Base-by-base conservation (phyloP, 2,888 invertebrate species). In the Cantharis nigra region DNA sequence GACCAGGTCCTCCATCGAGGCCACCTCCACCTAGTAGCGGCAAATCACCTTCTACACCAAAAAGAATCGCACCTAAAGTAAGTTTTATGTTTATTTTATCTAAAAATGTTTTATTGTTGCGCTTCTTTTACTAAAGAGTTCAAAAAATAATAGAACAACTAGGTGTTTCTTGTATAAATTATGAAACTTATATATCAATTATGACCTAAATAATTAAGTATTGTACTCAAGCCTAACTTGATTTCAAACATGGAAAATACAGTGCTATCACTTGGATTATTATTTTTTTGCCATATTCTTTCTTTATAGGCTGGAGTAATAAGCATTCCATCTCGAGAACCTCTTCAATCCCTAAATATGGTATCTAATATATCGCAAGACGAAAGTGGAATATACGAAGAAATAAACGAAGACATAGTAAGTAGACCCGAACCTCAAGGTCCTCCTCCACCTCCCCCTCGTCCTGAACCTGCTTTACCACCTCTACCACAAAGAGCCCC, bases 371-470 rank as follows among this genome's bases (percentile, higher is more conserved):
- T 83, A 71, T 76, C 81, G 23, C 81, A 83, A 49, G 87, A 87
- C 74, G 87, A 88, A 33, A 84, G 85, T 74, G 90, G 90, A 63
- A 91, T 91, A 80, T 91, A 91, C 82, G 91, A 91, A 84, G 91
- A 91, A 86, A 91, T 91, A 69, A 89, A 87, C 74, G 91, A 91
- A 81, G 89, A 87, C 80, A 83, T 86, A 78, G 84, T 87, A 26
- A 87, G 86, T 83, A 83, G 83, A 20, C 89, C 91, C 49, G 90
- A 90, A 82, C 90, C 93, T 81, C 90, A 92, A 80, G 92, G 92
- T 11, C 92, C 92, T 28, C 92, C 92, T 64, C 92, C 92, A 65
- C 92, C 87, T 67, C 92, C 90, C 69, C 90, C 89, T 62, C 89
- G 87, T 71, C 87, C 83, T 80, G 90, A 88, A 81, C 89, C 91